Base-by-base conservation (phyloP, 53 echinoderm and acorn worm species). In the Glandiceps talaboti region DNA sequence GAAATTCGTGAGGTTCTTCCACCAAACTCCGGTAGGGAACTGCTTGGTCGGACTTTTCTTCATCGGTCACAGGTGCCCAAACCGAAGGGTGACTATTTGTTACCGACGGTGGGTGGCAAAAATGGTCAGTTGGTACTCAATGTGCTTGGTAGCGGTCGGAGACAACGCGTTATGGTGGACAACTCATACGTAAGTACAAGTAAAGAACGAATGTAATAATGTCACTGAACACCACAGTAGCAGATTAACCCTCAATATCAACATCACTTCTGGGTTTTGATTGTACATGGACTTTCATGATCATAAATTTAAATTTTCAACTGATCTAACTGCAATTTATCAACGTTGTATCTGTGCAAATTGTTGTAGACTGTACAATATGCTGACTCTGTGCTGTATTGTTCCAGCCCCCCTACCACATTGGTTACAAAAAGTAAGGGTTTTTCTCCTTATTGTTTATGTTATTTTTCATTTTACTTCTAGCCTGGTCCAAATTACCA, bases 81-180 rank as follows among this genome's bases (percentile, higher is more conserved):
- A 45, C 64, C 64, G 97, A 89, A 76, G 74, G 86, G 87, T 0
- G 92, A 92, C 0, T 92, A 96, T 28, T 74, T 88, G 25, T 80
- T 96, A 32, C 80, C 85, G 33, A 92, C 92, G 76, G 90, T 92
- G 1, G 92, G 97, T 25, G 92, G 92, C 80, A 91, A 85, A 73
- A 96, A 92, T 0, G 92, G 92, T 14, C 87, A 89, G 29, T 89
- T 92, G 0, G 97, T 96, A 72, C 87, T 96, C 74, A 95, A 96
- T 33, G 97, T 96, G 32, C 92, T 96, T 75, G 97, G 97, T 27
- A 92, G 92, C 29, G 92, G 90, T 80, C 92, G 97, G 0, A 92
- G 92, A 73, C 89, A 90, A 28, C 32, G 92, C 14, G 90, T 90
- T 32, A 92, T 96, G 32, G 82, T 96, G 30, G 92, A 96, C 81